phyloP scores from a whole-genome alignment of 2,888 invertebrate species.

The Dynastes grantii region DNA sequence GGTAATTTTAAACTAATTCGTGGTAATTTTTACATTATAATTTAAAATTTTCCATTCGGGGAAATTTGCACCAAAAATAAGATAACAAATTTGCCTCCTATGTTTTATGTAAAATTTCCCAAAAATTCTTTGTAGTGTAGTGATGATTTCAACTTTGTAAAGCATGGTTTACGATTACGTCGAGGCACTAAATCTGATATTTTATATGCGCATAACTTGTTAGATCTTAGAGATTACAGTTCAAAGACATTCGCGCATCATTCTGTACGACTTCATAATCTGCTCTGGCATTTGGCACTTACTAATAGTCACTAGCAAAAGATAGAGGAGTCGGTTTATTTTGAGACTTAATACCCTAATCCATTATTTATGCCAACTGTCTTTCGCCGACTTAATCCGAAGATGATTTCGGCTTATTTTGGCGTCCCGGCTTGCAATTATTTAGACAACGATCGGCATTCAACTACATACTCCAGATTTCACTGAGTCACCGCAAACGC shows the following conservation, averaged over 20 bases:
- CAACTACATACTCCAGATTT: constrained; percentile 35
- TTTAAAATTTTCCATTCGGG: too few relatives aligned
- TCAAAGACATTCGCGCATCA: constrained; percentile 2
- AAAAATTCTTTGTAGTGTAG: too few relatives aligned
- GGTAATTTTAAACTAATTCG: too few relatives aligned
- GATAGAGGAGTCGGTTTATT: not conserved
- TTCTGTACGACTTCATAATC: not conserved
- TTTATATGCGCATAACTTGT: not conserved
- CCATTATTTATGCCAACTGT: constrained; percentile 10
- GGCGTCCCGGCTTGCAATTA: constrained; percentile 24
- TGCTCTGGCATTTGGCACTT: not conserved
- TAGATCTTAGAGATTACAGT: not conserved
- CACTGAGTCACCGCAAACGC: constrained; percentile 28
- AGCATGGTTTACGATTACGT: too few relatives aligned
- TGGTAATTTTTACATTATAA: too few relatives aligned
- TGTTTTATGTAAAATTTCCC: too few relatives aligned
- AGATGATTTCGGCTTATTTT: constrained; percentile 34
- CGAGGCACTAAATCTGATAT: not conserved
- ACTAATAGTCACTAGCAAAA: not conserved
- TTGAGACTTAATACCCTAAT: constrained; percentile 9
- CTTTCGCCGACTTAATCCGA: not conserved
- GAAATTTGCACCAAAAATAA: too few relatives aligned
- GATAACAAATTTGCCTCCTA: too few relatives aligned
- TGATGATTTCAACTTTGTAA: too few relatives aligned
- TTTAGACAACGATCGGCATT: constrained; percentile 35